phyloP scores from a whole-genome alignment of 2,888 invertebrate genomes.

The Halictus quadricinctus region DNA sequence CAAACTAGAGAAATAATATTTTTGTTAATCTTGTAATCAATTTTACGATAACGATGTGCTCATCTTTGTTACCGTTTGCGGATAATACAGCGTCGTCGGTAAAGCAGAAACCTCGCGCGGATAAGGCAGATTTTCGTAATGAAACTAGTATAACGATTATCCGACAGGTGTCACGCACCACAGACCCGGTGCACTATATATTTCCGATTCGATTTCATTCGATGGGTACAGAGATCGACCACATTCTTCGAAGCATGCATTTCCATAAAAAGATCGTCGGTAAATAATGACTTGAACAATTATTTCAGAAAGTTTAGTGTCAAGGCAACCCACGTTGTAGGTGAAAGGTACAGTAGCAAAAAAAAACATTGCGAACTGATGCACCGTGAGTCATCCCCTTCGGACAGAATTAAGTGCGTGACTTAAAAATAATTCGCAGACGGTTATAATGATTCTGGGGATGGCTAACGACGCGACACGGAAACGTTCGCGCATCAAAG shows the following conservation, averaged over 20 bases:
- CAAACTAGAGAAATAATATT: background rate
- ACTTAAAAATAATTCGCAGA: slow-evolving; percentile 32
- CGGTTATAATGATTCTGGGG: background rate
- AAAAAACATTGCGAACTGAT: slow-evolving; percentile 40
- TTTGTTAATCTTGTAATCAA: background rate
- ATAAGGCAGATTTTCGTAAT: background rate
- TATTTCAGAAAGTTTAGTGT: slow-evolving; percentile 66
- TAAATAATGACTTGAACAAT: slow-evolving; percentile 57
- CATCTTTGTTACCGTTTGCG: background rate
- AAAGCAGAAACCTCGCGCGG: slow-evolving; percentile 11
- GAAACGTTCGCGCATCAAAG: background rate
- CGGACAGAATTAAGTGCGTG: slow-evolving; percentile 12
- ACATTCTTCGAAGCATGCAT: slow-evolving; percentile 36
- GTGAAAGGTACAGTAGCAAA: slow-evolving; percentile 62
- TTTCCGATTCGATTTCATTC: slow-evolving; percentile 33
- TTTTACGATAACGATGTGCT: background rate
- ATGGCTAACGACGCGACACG: background rate
- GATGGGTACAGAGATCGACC: slow-evolving; percentile 3
- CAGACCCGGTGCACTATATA: background rate
- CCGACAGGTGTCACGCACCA: slow-evolving; percentile 5
- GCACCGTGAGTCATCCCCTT: slow-evolving; percentile 51
- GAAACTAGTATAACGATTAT: background rate
- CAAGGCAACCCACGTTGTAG: slow-evolving; percentile 62
- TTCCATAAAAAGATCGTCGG: slow-evolving; percentile 49
- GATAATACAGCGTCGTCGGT: background rate